Base-by-base conservation (phyloP, 2,888 invertebrate genomes). In the Lycaena phlaeas region DNA sequence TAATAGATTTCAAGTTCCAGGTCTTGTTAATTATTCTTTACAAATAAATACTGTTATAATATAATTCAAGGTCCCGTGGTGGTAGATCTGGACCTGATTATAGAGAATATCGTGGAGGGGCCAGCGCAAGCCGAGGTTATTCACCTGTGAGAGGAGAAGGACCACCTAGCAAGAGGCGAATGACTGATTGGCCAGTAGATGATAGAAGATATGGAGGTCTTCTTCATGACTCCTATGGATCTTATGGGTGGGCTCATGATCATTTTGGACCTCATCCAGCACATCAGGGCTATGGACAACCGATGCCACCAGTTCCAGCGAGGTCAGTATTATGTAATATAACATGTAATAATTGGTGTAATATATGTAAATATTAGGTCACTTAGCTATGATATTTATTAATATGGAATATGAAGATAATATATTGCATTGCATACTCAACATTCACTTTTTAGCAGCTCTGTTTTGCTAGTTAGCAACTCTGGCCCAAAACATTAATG, bases 61-160 rank as follows among this genome's bases (percentile, higher is more conserved):
- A n/a, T n/a, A n/a, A n/a, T n/a, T n/a, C n/a, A n/a, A 34, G 82
- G 56, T 65, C 78, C 52, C 75, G 84, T 38, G 88, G 93, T 51
- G 90, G 90, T 38, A 88, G 94, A 48, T 88, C 91, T 14, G 87
- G 93, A 11, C 92, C 92, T 2, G 91, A 93, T 61, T 91, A 91
- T 52, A 86, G 93, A 44, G 94, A 94, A 46, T 94, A 93, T 59
- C 86, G 93, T 1, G 88, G 87, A 2, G 90, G 90, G 2, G 88
- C 86, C 1, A 87, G 89, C 26, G 88, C 91, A 18, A 90, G 89
- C 48, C 75, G 92, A 17, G 90, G 92, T 0, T 90, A 92, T 56
- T 93, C 93, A 0, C 93, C 93, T 1, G 90, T 91, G 14, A 86
- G 93, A 58, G 90, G 90, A 10, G 92, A 93, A 52, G 87, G 91